Evolutionary conservation across 2,113 vertebrate genomes (phyloP).

Genomic region (Syrmaticus mikado): DNA sequence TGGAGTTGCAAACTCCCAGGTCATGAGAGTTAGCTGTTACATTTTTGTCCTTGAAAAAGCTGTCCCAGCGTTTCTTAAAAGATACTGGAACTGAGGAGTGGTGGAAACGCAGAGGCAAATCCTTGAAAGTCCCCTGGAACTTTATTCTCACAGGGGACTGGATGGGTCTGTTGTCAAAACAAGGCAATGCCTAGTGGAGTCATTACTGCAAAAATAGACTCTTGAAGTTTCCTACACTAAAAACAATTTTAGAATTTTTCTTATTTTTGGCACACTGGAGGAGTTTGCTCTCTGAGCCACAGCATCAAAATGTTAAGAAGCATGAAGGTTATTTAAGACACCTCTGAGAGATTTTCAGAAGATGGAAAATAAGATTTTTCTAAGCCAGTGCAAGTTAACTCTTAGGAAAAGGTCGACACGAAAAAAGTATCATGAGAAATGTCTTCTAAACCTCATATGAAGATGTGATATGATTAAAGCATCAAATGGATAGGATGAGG

Average conservation of each 20-base stretch:
- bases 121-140: neutral
- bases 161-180: slow-evolving; percentile 3
- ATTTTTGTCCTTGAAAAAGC: neutral
- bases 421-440: neutral
- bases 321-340: neutral
- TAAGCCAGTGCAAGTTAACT: neutral
- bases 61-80: neutral
- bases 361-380: neutral
- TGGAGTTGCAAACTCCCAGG: neutral
- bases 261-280: neutral
- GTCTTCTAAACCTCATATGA: neutral
- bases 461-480: neutral
- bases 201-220: neutral
- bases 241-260: neutral
- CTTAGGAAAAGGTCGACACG: neutral
- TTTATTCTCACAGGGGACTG: neutral
- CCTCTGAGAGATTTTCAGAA: neutral
- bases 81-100: neutral
- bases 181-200: slow-evolving; percentile 4
- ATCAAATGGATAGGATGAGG: neutral
- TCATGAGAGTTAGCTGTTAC: neutral
- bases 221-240: neutral
- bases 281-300: neutral
- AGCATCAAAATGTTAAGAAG: neutral
- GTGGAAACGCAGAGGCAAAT: neutral